A percentile compares a stretch with the other conserved stretches of the same genome.
These are phyloP conservation scores for Takifugu flavidus DNA, from an alignment of 2,113 vertebrate species.

Conservation along the genomic window DNA sequence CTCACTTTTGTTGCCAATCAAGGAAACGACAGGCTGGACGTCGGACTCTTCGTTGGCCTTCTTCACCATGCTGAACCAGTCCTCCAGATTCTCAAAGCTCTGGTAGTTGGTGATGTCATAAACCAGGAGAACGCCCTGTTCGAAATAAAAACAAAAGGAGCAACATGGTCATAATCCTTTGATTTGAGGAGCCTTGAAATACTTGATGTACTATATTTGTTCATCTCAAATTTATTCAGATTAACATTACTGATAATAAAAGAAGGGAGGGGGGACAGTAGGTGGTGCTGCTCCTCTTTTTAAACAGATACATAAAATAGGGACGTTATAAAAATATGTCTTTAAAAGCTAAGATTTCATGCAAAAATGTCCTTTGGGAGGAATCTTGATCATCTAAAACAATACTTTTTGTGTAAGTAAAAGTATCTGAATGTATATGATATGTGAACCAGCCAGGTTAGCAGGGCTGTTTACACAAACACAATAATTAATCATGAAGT, in stretches of 20 bases:
- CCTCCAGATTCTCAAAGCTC: conserved; percentile 98
- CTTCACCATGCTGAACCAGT: conserved; percentile 92
- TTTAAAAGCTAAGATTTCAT: neutral
- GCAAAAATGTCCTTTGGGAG: no score
- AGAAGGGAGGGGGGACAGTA: conserved; percentile 56
- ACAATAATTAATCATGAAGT: conserved; percentile 38
- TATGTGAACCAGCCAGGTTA: no score
- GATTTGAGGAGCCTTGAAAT: neutral
- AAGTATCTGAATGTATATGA: no score
- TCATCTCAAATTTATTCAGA: conserved; percentile 4
- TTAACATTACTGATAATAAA: conserved; percentile 8
- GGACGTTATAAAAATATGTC: neutral
- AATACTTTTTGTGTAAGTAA: no score
- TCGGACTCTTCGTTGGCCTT: conserved; percentile 93
- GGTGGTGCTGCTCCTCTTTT: conserved; percentile 69
- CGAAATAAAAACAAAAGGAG: conserved; percentile 16
- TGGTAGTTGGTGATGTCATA: conserved; percentile 98
- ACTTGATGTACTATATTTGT: neutral
- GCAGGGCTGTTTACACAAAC: conserved; percentile 25
- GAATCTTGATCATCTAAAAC: no score
- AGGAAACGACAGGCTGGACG: conserved; percentile 84
- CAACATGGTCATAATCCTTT: neutral
- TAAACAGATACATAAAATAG: neutral
- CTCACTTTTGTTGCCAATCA: conserved; percentile 99
- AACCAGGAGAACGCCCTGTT: conserved; percentile 92